A percentile compares a stretch with the other conserved stretches of the same genome.
Conservation (phyloP, 1,140 invertebrate genomes). For the Aradophagus sp. region DNA sequence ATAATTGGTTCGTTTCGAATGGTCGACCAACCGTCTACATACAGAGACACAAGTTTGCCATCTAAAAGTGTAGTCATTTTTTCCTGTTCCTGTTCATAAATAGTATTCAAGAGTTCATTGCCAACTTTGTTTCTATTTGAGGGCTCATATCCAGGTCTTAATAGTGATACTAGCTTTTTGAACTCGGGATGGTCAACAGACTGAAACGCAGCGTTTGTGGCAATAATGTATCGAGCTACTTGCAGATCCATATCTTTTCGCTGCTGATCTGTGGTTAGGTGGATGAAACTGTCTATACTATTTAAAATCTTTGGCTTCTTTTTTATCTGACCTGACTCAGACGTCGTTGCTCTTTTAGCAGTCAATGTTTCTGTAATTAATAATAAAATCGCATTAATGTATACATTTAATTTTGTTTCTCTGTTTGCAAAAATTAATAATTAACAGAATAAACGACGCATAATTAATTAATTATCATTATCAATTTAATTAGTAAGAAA, state of each 20-base stretch:
- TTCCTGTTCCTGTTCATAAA: conserved; percentile 11
- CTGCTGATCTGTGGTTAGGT: conserved; percentile 9
- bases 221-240: conserved; percentile 4
- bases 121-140: conserved; percentile 13
- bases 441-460: background rate
- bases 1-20: conserved; percentile 14
- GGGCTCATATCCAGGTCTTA: conserved; percentile 17
- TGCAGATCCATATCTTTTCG: conserved; percentile 5
- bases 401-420: conserved; percentile 1
- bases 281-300: conserved; percentile 5
- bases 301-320: background rate
- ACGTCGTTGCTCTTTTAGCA: background rate
- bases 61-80: background rate
- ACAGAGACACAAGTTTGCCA: background rate
- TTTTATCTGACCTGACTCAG: background rate
- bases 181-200: conserved; percentile 18
- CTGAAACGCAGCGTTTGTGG: conserved; percentile 5
- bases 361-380: conserved; percentile 1
- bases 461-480: background rate
- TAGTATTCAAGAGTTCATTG: conserved; percentile 3
- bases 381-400: background rate
- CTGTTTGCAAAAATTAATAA: background rate
- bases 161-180: conserved; percentile 3
- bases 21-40: conserved; percentile 10
- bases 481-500: background rate